Evolutionary conservation across 2,113 vertebrate genomes (phyloP).

Genomic region (Anas platyrhynchos): DNA sequence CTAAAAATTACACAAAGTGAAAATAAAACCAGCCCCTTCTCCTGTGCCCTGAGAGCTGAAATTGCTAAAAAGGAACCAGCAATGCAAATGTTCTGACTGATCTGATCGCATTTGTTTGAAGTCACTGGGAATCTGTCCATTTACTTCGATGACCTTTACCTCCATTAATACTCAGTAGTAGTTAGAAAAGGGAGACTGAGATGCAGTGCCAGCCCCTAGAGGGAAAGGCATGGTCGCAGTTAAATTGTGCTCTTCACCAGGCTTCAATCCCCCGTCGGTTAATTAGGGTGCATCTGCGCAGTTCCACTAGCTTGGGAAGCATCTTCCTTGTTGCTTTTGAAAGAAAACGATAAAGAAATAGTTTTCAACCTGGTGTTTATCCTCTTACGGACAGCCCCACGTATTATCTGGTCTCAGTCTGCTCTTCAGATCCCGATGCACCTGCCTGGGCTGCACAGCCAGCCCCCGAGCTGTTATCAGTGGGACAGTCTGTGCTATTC

Average conservation of each 20-base stretch:
- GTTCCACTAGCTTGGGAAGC: not conserved
- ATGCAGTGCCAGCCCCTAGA: not conserved
- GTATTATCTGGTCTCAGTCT: not conserved
- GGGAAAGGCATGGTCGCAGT: not conserved
- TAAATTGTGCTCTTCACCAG: not conserved
- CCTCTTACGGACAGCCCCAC: not conserved
- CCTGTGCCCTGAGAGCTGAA: not conserved
- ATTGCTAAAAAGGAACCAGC: not conserved
- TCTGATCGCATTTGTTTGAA: not conserved
- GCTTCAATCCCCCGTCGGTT: not conserved
- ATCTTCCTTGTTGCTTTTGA: not conserved
- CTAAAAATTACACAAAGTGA: not conserved
- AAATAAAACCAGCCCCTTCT: not conserved
- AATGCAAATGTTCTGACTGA: not conserved
- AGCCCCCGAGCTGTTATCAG: constrained; percentile 32
- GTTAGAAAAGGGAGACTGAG: not conserved
- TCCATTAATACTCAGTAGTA: not conserved
- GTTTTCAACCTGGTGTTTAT: not conserved
- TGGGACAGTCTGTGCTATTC: constrained; percentile 44
- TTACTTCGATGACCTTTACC: not conserved
- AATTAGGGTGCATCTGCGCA: not conserved
- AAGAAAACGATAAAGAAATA: not conserved
- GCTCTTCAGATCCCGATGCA: not conserved
- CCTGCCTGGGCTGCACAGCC: constrained; percentile 29
- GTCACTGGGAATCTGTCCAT: not conserved